Evolutionary conservation across 2,797 vertebrate genomes (phyloP).

Genomic region (Pogonophryne albipinna): DNA sequence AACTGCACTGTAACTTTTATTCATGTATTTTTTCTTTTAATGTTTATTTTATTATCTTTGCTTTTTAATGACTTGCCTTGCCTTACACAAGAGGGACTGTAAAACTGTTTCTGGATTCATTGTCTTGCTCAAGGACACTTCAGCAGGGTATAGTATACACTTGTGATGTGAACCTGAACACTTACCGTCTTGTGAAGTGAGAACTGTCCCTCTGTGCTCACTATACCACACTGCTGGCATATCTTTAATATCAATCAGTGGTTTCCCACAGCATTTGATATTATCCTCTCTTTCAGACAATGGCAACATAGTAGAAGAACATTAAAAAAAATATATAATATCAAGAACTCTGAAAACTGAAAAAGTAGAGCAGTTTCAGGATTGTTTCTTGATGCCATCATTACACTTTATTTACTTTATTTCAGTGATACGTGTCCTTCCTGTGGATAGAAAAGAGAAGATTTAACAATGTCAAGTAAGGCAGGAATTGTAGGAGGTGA

Average conservation of each 20-base stretch:
- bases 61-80: too few relatives aligned
- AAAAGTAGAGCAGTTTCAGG: background rate
- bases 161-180: slow-evolving; percentile 14
- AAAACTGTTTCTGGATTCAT: background rate
- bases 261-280: slow-evolving; percentile 21
- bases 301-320: background rate
- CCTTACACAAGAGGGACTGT: too few relatives aligned
- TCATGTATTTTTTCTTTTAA: too few relatives aligned
- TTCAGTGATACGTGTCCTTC: slow-evolving; percentile 3
- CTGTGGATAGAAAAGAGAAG: background rate
- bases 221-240: slow-evolving; percentile 5
- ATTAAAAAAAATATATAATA: background rate
- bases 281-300: background rate
- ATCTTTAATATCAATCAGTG: slow-evolving; percentile 15
- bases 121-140: slow-evolving; percentile 11
- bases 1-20: too few relatives aligned
- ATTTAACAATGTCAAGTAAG: background rate
- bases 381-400: slow-evolving; percentile 1
- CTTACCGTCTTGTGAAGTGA: background rate
- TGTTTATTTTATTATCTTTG: too few relatives aligned
- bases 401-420: slow-evolving; percentile 18
- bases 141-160: background rate
- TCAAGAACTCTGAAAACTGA: slow-evolving; percentile 7
- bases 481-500: background rate
- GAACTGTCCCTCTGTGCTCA: background rate